These are phyloP conservation scores for Quiscalus mexicanus DNA, from an alignment of 2,113 vertebrate species.

Conservation along the genomic window DNA sequence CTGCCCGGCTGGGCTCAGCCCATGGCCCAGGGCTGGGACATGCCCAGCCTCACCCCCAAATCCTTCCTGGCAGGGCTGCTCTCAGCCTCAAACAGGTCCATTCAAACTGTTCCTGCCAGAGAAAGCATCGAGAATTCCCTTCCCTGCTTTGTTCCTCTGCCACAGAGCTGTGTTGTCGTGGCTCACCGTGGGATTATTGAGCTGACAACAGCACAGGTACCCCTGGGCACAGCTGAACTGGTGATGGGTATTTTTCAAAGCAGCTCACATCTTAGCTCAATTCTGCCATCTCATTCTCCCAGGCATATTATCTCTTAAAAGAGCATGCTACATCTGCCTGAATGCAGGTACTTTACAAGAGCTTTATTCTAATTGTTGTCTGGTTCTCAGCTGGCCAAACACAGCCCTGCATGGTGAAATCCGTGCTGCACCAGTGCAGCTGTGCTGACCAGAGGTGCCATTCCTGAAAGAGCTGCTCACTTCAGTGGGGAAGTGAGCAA, in stretches of 20 bases:
- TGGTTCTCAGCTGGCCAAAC: not conserved
- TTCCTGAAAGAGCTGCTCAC: not conserved
- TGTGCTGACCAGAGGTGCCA: conserved; percentile 7
- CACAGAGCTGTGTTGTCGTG: not conserved
- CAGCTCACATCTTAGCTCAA: not conserved
- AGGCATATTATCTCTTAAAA: not conserved
- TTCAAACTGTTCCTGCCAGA: not conserved
- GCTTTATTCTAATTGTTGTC: conserved; percentile 27
- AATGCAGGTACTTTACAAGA: not conserved
- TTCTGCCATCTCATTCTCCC: not conserved
- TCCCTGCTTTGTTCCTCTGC: not conserved
- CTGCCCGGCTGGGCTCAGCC: no score
- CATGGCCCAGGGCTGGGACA: not conserved
- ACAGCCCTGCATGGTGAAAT: not conserved
- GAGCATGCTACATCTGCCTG: not conserved
- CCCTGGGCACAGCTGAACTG: not conserved
- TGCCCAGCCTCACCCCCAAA: not conserved
- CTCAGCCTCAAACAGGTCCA: no score
- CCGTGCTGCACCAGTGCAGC: not conserved
- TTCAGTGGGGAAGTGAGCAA: not conserved
- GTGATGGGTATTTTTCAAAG: not conserved
- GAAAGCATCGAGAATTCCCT: fast-evolving
- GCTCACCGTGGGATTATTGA: not conserved
- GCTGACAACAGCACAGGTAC: not conserved
- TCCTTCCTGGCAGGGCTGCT: not conserved